A percentile compares a stretch with the other conserved stretches of the same genome.
Evolutionary conservation across 2,113 vertebrate species (phyloP).

Genomic region (Camelus dromedarius): DNA sequence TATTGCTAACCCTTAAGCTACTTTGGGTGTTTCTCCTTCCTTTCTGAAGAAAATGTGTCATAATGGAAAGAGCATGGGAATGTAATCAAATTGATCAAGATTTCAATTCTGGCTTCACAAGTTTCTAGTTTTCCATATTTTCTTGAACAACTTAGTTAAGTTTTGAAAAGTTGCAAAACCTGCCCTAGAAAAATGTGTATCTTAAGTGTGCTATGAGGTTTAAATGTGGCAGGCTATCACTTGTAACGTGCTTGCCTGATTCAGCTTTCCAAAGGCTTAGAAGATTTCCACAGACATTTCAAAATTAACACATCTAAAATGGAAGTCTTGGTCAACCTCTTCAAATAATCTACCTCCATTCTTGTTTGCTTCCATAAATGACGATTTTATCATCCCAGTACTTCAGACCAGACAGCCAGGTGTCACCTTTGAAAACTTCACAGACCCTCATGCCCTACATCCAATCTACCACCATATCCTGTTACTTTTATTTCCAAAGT

Average conservation of each 20-base stretch:
- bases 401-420: background rate
- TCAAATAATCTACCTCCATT: background rate
- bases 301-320: background rate
- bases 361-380: background rate
- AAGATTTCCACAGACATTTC: background rate
- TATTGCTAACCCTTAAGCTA: background rate
- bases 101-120: background rate
- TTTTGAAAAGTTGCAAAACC: background rate
- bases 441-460: background rate
- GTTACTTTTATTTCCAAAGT: background rate
- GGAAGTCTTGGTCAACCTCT: background rate
- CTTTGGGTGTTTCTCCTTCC: background rate
- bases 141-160: background rate
- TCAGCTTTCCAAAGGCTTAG: background rate
- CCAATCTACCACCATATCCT: background rate
- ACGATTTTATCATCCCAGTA: background rate
- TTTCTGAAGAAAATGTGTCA: background rate
- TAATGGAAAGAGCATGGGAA: background rate
- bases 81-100: background rate
- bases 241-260: background rate
- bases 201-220: background rate
- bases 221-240: background rate
- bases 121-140: background rate
- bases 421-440: background rate
- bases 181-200: background rate